phyloP scores from a whole-genome alignment of 2,888 invertebrate genomes.

The Drosophila kokeensis region DNA sequence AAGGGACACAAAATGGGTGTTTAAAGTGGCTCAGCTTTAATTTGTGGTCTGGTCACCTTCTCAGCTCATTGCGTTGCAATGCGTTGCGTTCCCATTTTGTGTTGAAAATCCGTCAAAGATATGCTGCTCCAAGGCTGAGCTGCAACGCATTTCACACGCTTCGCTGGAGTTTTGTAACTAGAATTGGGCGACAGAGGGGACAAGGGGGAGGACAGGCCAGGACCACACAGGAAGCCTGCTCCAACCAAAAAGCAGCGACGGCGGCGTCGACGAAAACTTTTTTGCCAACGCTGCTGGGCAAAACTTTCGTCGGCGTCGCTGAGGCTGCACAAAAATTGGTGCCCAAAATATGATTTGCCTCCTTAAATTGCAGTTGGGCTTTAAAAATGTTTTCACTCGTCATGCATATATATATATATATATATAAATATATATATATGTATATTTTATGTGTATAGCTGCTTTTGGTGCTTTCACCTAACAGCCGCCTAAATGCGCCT shows the following conservation, averaged over 20 bases:
- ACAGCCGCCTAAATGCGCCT: conserved; percentile 72
- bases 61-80: conserved; percentile 31
- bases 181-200: conserved; percentile 66
- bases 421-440: background rate
- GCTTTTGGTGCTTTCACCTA: conserved; percentile 36
- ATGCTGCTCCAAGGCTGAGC: conserved; percentile 62
- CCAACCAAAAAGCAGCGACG: conserved; percentile 29
- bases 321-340: conserved; percentile 75
- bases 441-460: background rate
- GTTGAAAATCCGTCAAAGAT: conserved; percentile 67
- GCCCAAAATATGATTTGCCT: conserved; percentile 69
- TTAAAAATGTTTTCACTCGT: conserved; percentile 56
- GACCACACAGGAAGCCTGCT: conserved; percentile 48
- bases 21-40: conserved; percentile 30
- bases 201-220: conserved; percentile 29
- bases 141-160: conserved; percentile 78
- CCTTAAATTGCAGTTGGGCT: conserved; percentile 58
- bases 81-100: conserved; percentile 45
- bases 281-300: conserved; percentile 66
- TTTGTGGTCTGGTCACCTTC: conserved; percentile 47
- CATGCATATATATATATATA: conserved; percentile 12
- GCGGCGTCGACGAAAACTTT: conserved; percentile 54
- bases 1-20: conserved; percentile 13
- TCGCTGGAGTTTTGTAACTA: conserved; percentile 78
- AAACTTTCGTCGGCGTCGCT: conserved; percentile 68